Evolutionary conservation across 2,797 vertebrate species (phyloP), one percentile per base, ranked within the genome.

Genomic region (Adrianichthys oophorus): DNA sequence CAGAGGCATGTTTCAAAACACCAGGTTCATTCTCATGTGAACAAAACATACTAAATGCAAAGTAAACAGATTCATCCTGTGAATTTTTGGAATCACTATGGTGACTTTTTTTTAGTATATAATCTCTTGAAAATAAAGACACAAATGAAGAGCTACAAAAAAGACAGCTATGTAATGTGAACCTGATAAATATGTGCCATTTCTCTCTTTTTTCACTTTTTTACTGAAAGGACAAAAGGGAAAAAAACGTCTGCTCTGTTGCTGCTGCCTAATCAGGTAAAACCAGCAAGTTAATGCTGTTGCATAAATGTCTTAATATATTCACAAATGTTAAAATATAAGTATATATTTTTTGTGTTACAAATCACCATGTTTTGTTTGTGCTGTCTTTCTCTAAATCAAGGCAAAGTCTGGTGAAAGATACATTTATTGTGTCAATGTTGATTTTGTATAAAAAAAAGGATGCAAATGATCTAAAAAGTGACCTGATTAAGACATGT

Each of bases 241-340:
- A 32, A 44, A 32, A 41, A 56, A 48, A 74, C 52, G 45, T 32
- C 63, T 72, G 62, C 71, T 71, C 55, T 70, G 23, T 71, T 65
- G 72, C 78, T 76, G 68, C 79, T 85, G 72, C 71, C 81, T 68
- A 16, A 51, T 72, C 68, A 71, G 71, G 76, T 73, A 48, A 80
- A 70, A 80, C 76, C 85, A 85, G 84, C 80, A 70, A 65, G 67
- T 73, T 53, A 10, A 60, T 79, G 76, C 78, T 85, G 59, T 79
- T 73, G 78, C 79, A 83, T 61, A 88, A 85, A 88, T 76, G 89
- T 92, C 90, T 92, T 92, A 92, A 91, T 89, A 86, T 89, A 80
- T 87, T 79, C 71, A 64, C 68, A 75, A 64, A 71, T 83, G 78
- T 85, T 78, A 79, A 62, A 74, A 68, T 63, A 70, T 41, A 78